phyloP scores from a whole-genome alignment of 1,140 invertebrate genomes.

The Anthonomus grandis region DNA sequence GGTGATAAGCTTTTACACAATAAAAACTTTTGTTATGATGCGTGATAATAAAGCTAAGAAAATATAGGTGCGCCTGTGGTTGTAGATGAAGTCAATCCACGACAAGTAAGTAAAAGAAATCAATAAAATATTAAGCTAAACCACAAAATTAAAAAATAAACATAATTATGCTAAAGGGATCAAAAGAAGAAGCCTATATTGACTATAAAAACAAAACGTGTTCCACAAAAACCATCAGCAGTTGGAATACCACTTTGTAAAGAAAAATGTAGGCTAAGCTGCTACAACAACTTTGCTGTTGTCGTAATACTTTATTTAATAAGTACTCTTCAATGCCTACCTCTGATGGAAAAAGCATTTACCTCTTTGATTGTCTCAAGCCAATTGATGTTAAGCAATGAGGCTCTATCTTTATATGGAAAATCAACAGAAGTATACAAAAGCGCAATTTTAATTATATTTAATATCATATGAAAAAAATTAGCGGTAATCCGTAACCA shows the following conservation, averaged over 20 bases:
- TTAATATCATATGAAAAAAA: too few relatives aligned
- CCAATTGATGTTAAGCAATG: too few relatives aligned
- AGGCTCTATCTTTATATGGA: too few relatives aligned
- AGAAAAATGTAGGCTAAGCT: too few relatives aligned
- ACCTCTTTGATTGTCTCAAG: too few relatives aligned
- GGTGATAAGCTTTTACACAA: not conserved
- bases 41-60: not conserved
- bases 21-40: not conserved
- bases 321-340: not conserved
- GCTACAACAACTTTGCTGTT: not conserved
- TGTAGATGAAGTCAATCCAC: not conserved
- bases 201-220: not conserved
- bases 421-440: too few relatives aligned
- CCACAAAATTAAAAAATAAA: not conserved
- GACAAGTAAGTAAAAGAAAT: not conserved
- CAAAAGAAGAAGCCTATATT: not conserved
- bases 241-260: not conserved
- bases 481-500: too few relatives aligned
- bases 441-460: too few relatives aligned
- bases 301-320: not conserved
- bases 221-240: not conserved
- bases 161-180: not conserved
- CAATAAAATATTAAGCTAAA: not conserved
- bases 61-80: not conserved
- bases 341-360: not conserved